Evolutionary conservation across 1,140 invertebrate genomes (phyloP), one percentile per base, ranked within the genome.

Genomic region (Diuraphis noxia): DNA sequence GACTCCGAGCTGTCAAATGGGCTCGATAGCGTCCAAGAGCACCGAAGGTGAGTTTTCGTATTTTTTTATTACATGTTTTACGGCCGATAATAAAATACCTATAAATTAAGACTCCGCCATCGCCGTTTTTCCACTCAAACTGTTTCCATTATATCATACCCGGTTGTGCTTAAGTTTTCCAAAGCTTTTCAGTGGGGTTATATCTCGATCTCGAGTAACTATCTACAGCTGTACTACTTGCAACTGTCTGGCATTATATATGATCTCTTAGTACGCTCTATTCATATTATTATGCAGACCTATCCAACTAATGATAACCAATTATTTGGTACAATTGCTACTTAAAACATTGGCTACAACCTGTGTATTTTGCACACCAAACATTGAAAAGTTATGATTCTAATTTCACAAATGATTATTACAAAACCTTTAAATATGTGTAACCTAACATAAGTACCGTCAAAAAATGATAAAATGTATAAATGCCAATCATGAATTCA

Each of bases 21-120:
- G 89, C 72, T 91, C 89, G 34, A 91, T 91, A 38, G 89, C 89
- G 43, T 91, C 89, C 3, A 91, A 91, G 30, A 82, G 17, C 77
- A 25, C 34, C 4, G 89, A 82, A 81, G 77, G 89, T 91, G n/a
- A 91, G 89, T 91, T 17, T 87, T 23, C 13, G 4, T 30, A 9
- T 52, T 82, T 40, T 38, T 41, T 82, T 82, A 46, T 17, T 43
- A 23, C 19, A 23, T 49, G 7, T 21, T n/a, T 30, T 17, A 1
- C 1, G 41, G 3, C 30, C 40, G 30, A 19, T n/a, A 19, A 34
- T 34, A 34, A 72, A 34, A 34, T 49, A 49, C 6, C 17, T 10
- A n/a, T 17, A 17, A 79, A 23, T 38, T 34, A 79, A 5, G n/a
- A 13, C 17, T 43, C 5, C 21, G n/a, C n/a, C n/a, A 7, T 5